Evolutionary conservation across 2,797 vertebrate species (phyloP).

Genomic region (Lacerta viridis): DNA sequence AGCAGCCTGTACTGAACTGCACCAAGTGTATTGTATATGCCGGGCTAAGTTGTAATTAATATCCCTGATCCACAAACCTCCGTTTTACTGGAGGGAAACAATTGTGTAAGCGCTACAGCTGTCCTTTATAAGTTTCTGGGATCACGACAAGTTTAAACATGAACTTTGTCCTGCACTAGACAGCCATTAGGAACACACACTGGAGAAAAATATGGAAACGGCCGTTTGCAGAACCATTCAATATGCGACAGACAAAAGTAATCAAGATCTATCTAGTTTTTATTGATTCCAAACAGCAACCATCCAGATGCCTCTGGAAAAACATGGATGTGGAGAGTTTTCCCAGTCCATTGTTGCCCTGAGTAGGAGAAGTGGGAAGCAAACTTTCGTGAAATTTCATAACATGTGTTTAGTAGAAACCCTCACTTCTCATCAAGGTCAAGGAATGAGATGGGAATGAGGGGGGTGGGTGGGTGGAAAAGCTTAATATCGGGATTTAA

Average conservation of each 20-base stretch:
- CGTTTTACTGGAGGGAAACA: slow-evolving; percentile 31
- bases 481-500: too few relatives aligned
- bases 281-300: background rate
- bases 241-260: background rate
- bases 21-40: slow-evolving; percentile 13
- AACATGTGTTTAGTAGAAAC: too few relatives aligned
- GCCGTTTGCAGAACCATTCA: background rate
- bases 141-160: slow-evolving; percentile 42
- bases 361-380: background rate
- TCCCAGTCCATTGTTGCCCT: background rate
- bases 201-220: background rate
- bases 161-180: slow-evolving; percentile 37
- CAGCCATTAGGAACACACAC: slow-evolving; percentile 18
- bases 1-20: slow-evolving; percentile 32
- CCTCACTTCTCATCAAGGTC: too few relatives aligned
- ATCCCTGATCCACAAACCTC: slow-evolving; percentile 15
- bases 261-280: background rate
- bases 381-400: background rate
- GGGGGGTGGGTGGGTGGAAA: too few relatives aligned
- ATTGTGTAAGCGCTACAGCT: slow-evolving; percentile 35
- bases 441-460: too few relatives aligned
- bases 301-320: background rate
- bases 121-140: slow-evolving; percentile 28
- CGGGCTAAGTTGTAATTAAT: slow-evolving; percentile 49
- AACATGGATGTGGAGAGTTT: background rate